These are phyloP conservation scores for Anguilla japonica DNA, from an alignment of 2,113 vertebrate species.

Conservation along the genomic window DNA sequence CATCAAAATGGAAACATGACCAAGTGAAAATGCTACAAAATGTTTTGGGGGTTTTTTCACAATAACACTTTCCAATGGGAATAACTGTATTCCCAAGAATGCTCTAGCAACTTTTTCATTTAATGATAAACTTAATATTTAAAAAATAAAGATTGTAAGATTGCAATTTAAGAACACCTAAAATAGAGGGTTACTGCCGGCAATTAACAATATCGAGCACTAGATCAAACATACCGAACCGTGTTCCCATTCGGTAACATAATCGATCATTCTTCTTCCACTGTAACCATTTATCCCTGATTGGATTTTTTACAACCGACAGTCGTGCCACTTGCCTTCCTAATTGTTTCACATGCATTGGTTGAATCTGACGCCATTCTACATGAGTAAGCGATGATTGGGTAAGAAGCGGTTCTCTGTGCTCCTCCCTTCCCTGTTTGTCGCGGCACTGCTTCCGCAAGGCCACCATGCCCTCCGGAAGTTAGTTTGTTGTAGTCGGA, in stretches of 20 bases:
- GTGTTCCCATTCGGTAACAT: no score
- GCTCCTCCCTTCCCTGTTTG: constrained; percentile 35
- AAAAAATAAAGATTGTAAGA: no score
- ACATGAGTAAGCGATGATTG: constrained; percentile 38
- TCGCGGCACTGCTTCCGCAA: constrained; percentile 49
- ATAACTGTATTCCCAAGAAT: no score
- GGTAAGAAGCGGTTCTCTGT: neutral
- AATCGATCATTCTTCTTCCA: neutral
- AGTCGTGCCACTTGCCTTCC: neutral
- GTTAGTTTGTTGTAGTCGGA: constrained; percentile 54
- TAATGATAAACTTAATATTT: no score
- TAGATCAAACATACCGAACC: neutral
- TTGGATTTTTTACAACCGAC: neutral
- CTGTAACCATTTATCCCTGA: constrained; percentile 3
- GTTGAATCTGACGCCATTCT: constrained; percentile 41
- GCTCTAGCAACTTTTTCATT: no score
- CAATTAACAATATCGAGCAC: neutral
- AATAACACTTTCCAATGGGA: no score
- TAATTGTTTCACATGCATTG: constrained; percentile 16
- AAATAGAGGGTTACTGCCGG: neutral
- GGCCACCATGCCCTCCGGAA: constrained; percentile 59
- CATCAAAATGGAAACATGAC: neutral
- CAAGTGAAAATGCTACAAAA: neutral
- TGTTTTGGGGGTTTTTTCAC: no score
- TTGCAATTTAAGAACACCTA: no score